Evolutionary conservation across 2,888 invertebrate genomes (phyloP).

Genomic region (Spicauda simplicius): DNA sequence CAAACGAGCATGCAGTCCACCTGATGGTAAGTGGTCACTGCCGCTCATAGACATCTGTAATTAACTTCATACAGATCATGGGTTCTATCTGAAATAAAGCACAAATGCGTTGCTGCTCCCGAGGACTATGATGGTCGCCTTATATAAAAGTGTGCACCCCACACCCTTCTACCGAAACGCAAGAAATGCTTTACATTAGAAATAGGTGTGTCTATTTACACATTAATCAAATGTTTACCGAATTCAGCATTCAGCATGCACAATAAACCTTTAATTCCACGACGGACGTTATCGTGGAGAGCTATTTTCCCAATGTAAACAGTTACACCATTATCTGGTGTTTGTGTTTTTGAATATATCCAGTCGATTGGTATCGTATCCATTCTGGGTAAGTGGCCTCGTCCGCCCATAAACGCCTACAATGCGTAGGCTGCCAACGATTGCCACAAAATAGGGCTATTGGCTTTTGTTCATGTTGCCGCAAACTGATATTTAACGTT

Average conservation of each 20-base stretch:
- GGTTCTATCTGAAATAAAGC: too few relatives aligned
- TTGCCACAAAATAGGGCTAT: constrained; percentile 36
- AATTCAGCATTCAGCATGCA: constrained; percentile 4
- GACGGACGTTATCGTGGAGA: constrained; percentile 12
- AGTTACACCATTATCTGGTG: constrained; percentile 26
- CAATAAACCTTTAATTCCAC: constrained; percentile 25
- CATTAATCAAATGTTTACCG: constrained; percentile 20
- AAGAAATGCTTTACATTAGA: too few relatives aligned
- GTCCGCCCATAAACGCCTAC: constrained; percentile 39
- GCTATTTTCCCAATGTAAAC: constrained; percentile 21
- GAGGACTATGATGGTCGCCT: too few relatives aligned
- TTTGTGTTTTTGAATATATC: constrained; percentile 34
- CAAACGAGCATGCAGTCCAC: too few relatives aligned
- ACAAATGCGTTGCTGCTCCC: too few relatives aligned
- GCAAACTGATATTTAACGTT: constrained; percentile 24
- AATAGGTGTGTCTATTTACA: too few relatives aligned
- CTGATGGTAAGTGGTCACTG: too few relatives aligned
- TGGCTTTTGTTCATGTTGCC: constrained; percentile 36
- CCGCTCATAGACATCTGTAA: too few relatives aligned
- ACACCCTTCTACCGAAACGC: too few relatives aligned
- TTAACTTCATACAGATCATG: too few relatives aligned
- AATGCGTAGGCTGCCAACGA: constrained; percentile 38
- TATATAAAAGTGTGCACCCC: too few relatives aligned
- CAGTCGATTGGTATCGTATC: constrained; percentile 33
- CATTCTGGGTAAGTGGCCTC: constrained; percentile 34